These are phyloP conservation scores for Poecilia velifera DNA, from an alignment of 2,797 vertebrate species.

Conservation along the genomic window DNA sequence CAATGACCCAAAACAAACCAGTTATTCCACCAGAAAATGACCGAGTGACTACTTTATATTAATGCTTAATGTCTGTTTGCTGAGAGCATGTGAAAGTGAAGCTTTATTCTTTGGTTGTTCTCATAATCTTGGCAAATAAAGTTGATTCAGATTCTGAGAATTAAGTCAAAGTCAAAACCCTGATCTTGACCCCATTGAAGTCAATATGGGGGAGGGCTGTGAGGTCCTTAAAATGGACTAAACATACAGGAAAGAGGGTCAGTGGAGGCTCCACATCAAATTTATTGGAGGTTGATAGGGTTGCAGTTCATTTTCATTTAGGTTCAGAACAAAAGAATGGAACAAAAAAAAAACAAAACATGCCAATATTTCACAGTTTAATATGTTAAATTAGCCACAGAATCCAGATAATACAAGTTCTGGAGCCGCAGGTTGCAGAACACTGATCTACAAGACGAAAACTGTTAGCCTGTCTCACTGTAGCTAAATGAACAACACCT, in stretches of 20 bases:
- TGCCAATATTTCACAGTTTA: not conserved
- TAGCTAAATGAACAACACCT: not conserved
- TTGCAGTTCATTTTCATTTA: not conserved
- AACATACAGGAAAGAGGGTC: not conserved
- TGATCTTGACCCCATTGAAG: not conserved
- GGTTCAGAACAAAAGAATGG: not conserved
- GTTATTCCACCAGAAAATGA: not conserved
- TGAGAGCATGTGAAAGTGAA: not conserved
- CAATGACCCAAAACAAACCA: not conserved
- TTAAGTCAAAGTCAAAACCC: not conserved
- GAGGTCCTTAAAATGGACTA: not conserved
- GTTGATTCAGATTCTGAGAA: not conserved
- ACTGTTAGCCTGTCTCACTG: not conserved
- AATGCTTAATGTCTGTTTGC: not conserved
- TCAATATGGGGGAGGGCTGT: not conserved
- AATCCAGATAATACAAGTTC: not conserved
- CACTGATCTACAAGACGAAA: not conserved
- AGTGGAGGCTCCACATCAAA: not conserved
- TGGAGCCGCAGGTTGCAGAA: not conserved
- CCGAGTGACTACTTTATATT: not conserved
- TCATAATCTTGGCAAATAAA: not conserved
- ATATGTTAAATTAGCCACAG: not conserved
- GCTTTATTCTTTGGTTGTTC: not conserved
- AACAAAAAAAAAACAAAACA: not conserved
- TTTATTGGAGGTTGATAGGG: not conserved